Percentiles rank a stretch among this genome's conserved stretches.
These are phyloP conservation scores for Hypena proboscidalis DNA, from an alignment of 2,888 invertebrate species.

Conservation along the genomic window DNA sequence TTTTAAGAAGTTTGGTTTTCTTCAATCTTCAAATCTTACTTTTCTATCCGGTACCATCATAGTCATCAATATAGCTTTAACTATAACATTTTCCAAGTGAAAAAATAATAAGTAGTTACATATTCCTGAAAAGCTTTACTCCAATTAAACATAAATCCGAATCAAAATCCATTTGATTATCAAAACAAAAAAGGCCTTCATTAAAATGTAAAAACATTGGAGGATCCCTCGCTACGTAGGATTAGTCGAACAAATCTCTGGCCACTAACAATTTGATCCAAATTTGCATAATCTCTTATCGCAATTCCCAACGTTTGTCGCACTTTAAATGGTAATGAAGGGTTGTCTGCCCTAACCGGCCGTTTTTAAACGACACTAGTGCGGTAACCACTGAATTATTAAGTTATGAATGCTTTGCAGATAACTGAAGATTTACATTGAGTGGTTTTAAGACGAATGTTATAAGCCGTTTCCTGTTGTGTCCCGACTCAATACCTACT, in stretches of 20 bases:
- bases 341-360: constrained; percentile 36
- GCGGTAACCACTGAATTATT: constrained; percentile 29
- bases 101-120: too few species aligned
- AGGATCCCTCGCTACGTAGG: constrained; percentile 15
- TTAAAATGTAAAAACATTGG: constrained; percentile 27
- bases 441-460: constrained; percentile 4
- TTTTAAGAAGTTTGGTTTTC: too few species aligned
- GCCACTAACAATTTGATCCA: constrained; percentile 69
- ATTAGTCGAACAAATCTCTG: constrained; percentile 32
- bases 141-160: too few species aligned
- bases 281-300: constrained; percentile 46
- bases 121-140: too few species aligned
- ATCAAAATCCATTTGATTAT: too few species aligned
- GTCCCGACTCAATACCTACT: too few species aligned
- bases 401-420: constrained; percentile 32
- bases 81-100: too few species aligned
- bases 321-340: constrained; percentile 77
- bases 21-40: too few species aligned
- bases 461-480: too few species aligned
- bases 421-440: constrained; percentile 18
- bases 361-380: constrained; percentile 25
- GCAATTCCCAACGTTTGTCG: constrained; percentile 56
- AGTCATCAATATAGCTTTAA: too few species aligned
- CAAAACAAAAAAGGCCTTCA: constrained; percentile 12
- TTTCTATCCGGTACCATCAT: too few species aligned